Evolutionary conservation across 30 jellyfish, hydroid and myxozoan species (phyloP).

Genomic region (Nemopilema nomurai): DNA sequence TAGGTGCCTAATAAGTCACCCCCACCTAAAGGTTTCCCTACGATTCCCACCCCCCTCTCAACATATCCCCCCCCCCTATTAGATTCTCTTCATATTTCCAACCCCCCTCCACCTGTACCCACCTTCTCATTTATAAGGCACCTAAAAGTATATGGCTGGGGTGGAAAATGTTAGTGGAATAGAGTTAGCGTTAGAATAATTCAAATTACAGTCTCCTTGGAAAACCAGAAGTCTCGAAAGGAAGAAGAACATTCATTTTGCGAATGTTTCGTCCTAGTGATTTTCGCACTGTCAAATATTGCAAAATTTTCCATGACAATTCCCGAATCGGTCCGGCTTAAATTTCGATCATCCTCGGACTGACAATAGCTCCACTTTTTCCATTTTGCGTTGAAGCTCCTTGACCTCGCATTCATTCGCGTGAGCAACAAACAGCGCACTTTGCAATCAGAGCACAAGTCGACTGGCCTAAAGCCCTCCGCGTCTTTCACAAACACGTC

Average conservation of each 20-base stretch:
- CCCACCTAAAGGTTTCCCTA: too few relatives aligned
- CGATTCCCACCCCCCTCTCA: too few relatives aligned
- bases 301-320: constrained; percentile 8
- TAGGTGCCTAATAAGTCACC: too few relatives aligned
- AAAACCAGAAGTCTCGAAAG: constrained; percentile 23
- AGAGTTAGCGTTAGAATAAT: not conserved
- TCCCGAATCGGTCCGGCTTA: constrained; percentile 39
- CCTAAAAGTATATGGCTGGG: too few relatives aligned
- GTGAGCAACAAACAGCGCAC: constrained; percentile 24
- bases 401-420: constrained; percentile 45
- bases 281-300: not conserved
- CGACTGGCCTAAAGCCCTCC: constrained; percentile 50
- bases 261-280: not conserved
- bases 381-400: constrained; percentile 32
- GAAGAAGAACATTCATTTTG: constrained; percentile 13
- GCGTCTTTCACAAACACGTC: constrained; percentile 46
- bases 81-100: too few relatives aligned
- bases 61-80: too few relatives aligned
- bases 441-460: constrained; percentile 31
- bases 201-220: constrained; percentile 33
- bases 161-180: too few relatives aligned
- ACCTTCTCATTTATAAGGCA: too few relatives aligned
- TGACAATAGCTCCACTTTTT: not conserved
- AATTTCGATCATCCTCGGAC: not conserved
- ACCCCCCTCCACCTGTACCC: too few relatives aligned